phyloP scores from a whole-genome alignment of 1,140 invertebrate species.

The Bombyx mandarina region DNA sequence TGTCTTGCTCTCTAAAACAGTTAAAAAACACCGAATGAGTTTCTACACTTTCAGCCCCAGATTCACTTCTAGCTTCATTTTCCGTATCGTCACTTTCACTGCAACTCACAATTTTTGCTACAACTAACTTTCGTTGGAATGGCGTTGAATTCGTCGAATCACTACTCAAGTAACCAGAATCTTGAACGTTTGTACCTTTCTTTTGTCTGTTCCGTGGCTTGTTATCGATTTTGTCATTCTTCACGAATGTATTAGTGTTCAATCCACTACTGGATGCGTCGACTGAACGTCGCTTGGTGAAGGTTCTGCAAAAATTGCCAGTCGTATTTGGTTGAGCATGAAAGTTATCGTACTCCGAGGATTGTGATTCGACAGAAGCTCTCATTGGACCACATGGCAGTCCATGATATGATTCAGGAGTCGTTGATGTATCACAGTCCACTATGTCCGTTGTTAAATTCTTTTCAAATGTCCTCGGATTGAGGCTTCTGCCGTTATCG shows the following conservation, averaged over 20 bases:
- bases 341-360: slow-evolving; percentile 62
- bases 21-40: slow-evolving; percentile 87
- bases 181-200: slow-evolving; percentile 58
- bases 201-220: slow-evolving; percentile 41
- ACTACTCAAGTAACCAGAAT: slow-evolving; percentile 84
- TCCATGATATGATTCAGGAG: slow-evolving; percentile 26
- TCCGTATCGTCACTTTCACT: slow-evolving; percentile 81
- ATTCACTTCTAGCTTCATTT: slow-evolving; percentile 85
- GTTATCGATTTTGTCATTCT: slow-evolving; percentile 29
- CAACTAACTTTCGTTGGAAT: slow-evolving; percentile 45
- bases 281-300: slow-evolving; percentile 17
- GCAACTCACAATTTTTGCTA: slow-evolving; percentile 64
- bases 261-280: slow-evolving; percentile 23
- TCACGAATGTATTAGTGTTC: slow-evolving; percentile 55
- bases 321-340: slow-evolving; percentile 14
- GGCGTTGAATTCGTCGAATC: slow-evolving; percentile 76
- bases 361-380: slow-evolving; percentile 49
- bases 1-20: slow-evolving; percentile 62
- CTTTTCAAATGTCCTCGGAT: slow-evolving; percentile 48
- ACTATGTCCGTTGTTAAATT: slow-evolving; percentile 27
- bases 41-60: slow-evolving; percentile 86
- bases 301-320: slow-evolving; percentile 21
- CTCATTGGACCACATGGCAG: slow-evolving; percentile 46
- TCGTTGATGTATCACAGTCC: slow-evolving; percentile 15
- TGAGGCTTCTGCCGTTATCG: slow-evolving; percentile 73